Conservation (phyloP, 2,888 invertebrate genomes). For the Dusona sp. region DNA sequence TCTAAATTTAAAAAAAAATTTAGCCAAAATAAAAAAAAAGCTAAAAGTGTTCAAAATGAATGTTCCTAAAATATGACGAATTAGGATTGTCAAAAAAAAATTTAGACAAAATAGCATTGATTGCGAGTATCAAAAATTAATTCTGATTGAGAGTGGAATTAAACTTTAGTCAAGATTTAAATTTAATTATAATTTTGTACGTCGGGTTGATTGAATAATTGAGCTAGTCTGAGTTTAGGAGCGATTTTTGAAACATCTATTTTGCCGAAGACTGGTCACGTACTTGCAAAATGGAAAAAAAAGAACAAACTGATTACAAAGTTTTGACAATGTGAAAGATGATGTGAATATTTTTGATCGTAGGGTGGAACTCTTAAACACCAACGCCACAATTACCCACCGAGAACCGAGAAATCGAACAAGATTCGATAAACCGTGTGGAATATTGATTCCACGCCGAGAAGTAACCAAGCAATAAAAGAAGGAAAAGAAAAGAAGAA, state of each 20-base stretch:
- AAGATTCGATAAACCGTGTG: slow-evolving; percentile 42
- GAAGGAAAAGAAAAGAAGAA: slow-evolving; percentile 11
- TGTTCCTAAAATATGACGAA: not conserved
- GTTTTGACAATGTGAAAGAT: not conserved
- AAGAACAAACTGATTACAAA: not conserved
- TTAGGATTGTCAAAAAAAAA: not conserved
- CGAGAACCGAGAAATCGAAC: slow-evolving; percentile 46
- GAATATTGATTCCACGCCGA: slow-evolving; percentile 32
- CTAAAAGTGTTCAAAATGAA: too few species aligned
- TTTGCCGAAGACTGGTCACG: too few species aligned
- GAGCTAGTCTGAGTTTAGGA: too few species aligned
- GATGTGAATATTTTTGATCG: slow-evolving; percentile 34
- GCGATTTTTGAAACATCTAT: too few species aligned
- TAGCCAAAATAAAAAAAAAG: too few species aligned
- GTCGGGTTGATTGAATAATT: too few species aligned
- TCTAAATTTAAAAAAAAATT: too few species aligned
- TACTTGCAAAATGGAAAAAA: not conserved
- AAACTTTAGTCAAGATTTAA: not conserved
- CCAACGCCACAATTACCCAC: slow-evolving; percentile 44
- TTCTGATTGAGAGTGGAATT: too few species aligned
- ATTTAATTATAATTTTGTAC: not conserved
- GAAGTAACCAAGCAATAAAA: slow-evolving; percentile 56
- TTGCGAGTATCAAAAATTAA: too few species aligned
- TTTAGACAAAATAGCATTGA: too few species aligned
- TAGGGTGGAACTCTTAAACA: slow-evolving; percentile 71